phyloP scores from a whole-genome alignment of 2,888 invertebrate genomes.

The Limnephilus marmoratus region DNA sequence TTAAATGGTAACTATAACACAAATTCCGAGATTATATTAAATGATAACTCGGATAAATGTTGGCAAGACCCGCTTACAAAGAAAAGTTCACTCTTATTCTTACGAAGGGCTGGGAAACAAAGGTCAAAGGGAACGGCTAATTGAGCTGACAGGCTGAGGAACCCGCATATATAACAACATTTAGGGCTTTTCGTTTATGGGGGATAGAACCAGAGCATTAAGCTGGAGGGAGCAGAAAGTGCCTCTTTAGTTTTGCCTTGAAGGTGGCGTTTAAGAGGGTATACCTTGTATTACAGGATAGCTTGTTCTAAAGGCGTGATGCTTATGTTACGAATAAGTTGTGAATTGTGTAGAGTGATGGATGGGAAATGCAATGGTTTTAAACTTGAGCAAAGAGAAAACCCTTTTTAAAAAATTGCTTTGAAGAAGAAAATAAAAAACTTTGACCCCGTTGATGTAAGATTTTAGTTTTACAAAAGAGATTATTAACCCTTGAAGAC shows the following conservation, averaged over 20 bases:
- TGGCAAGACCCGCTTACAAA: conserved; percentile 25
- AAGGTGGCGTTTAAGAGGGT: neutral
- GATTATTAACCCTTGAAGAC: no score
- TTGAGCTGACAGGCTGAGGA: conserved; percentile 22
- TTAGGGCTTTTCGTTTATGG: neutral
- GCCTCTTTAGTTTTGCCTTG: conserved; percentile 2
- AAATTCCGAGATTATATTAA: conserved; percentile 21
- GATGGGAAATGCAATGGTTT: neutral
- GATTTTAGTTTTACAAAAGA: no score
- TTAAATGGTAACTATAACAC: neutral
- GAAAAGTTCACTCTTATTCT: conserved; percentile 18
- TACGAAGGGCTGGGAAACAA: conserved; percentile 13
- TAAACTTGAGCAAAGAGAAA: neutral
- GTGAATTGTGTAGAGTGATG: neutral
- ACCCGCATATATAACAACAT: conserved; percentile 6
- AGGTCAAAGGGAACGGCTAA: conserved; percentile 30
- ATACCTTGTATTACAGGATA: neutral
- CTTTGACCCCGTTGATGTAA: no score
- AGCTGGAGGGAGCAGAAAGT: neutral
- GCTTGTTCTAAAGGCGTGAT: neutral
- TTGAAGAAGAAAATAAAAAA: no score
- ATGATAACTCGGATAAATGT: conserved; percentile 24
- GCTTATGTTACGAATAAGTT: neutral
- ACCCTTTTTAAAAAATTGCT: neutral
- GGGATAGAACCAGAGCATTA: neutral